phyloP scores from a whole-genome alignment of 2,888 invertebrate genomes.

The Lepidocyrtinus sp. region DNA sequence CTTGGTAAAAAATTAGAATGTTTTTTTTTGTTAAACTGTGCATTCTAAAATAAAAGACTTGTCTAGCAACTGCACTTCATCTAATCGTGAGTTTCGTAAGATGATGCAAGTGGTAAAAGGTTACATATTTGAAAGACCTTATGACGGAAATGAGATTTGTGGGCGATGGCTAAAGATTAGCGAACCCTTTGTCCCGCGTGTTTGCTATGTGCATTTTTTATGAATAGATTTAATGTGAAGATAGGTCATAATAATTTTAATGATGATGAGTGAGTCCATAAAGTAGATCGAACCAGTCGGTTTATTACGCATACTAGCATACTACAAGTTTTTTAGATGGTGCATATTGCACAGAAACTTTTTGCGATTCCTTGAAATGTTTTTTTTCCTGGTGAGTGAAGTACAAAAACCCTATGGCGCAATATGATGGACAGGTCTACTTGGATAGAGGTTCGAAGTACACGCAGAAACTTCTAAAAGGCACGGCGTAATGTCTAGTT shows the following conservation, averaged over 20 bases:
- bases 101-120: neutral
- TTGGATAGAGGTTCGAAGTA: neutral
- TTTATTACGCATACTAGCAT: neutral
- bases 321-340: neutral
- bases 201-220: constrained; percentile 19
- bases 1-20: neutral
- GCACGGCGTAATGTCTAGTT: neutral
- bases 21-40: neutral
- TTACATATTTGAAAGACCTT: neutral
- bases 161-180: constrained; percentile 49
- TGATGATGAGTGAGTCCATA: neutral
- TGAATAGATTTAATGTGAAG: constrained; percentile 25
- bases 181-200: constrained; percentile 30
- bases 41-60: neutral
- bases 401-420: neutral
- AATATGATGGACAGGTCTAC: neutral
- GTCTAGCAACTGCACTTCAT: neutral
- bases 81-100: neutral
- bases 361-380: neutral
- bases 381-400: neutral
- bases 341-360: neutral
- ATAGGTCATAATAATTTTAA: constrained; percentile 30
- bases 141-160: constrained; percentile 51
- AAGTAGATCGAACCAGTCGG: neutral
- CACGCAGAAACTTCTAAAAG: too few species aligned